Evolutionary conservation across 2,113 vertebrate species (phyloP), one percentile per base, ranked within the genome.

Genomic region (Bubo bubo): DNA sequence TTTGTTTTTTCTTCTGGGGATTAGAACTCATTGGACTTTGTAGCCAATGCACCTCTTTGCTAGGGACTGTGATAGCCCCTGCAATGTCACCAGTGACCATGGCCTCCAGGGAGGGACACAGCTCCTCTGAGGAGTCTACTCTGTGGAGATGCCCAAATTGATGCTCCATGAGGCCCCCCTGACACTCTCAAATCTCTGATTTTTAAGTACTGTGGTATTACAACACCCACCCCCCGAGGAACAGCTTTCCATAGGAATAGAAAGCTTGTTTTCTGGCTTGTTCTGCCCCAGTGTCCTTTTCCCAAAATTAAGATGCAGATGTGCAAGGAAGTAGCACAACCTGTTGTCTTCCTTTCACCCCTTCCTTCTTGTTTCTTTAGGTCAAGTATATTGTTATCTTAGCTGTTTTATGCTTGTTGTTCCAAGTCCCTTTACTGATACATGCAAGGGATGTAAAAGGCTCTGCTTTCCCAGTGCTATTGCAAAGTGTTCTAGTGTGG

Each of bases 61-160:
- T n/a, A 13, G 12, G 27, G 8, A 21, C 37, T 68, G 60, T 0
- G 0, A 2, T 28, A 12, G 47, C 23, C 22, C 27, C 22, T 56
- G 28, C 23, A 10, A 1, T 21, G 6, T 27, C 13, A n/a, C 19
- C 27, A 4, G 39, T 34, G 24, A 16, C 21, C 2, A 0, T 14
- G 17, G 32, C 9, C 9, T 47, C 34, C 13, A 8, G 35, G 60
- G n/a, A 23, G 12, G 11, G 2, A 8, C 22, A 12, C 17, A 12
- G 32, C 7, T 71, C 41, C 4, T 11, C 16, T 0, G 1, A 35
- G 73, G 18, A 79, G 14, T 23, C 26, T 73, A 0, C 39, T 64
- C 22, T 62, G 16, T 49, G 64, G 47, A 50, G 32, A 17, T 14
- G 17, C 14, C 41, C 32, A 43, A 8, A 20, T 0, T 49, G 8